A percentile compares a stretch with the other conserved stretches of the same genome.
phyloP scores from a whole-genome alignment of 1,140 invertebrate species.

The Stratiolaelaps scimitus region DNA sequence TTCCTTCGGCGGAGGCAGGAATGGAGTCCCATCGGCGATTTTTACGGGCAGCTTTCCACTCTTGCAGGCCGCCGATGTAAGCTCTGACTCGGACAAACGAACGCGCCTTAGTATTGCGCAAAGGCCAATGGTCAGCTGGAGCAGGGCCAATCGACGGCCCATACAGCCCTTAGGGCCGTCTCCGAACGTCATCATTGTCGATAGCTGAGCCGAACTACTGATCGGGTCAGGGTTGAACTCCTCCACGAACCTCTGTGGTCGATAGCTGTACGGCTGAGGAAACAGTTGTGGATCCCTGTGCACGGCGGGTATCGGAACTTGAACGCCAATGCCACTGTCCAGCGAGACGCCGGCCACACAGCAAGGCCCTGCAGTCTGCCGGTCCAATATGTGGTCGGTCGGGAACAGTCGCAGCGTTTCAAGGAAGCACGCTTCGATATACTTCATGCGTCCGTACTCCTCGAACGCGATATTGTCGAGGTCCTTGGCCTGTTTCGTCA shows the following conservation, averaged over 20 bases:
- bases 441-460: background rate
- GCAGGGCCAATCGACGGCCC: slow-evolving; percentile 2
- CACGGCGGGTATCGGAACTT: background rate
- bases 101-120: background rate
- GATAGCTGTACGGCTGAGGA: background rate
- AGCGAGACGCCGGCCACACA: background rate
- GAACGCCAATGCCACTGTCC: background rate
- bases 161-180: slow-evolving; percentile 9
- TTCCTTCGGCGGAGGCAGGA: too few relatives aligned
- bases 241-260: background rate
- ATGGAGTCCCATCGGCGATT: too few relatives aligned
- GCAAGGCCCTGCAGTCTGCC: background rate
- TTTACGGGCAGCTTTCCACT: too few relatives aligned
- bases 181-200: background rate
- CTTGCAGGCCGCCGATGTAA: too few relatives aligned
- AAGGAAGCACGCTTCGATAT: background rate
- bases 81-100: too few relatives aligned
- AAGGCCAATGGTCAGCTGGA: background rate
- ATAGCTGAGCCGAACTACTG: too few relatives aligned
- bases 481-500: slow-evolving; percentile 35
- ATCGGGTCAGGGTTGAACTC: background rate
- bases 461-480: background rate
- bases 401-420: slow-evolving; percentile 2
- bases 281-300: background rate
- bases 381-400: background rate